phyloP scores from a whole-genome alignment of 1,140 invertebrate species.

The Lineus longissimus region DNA sequence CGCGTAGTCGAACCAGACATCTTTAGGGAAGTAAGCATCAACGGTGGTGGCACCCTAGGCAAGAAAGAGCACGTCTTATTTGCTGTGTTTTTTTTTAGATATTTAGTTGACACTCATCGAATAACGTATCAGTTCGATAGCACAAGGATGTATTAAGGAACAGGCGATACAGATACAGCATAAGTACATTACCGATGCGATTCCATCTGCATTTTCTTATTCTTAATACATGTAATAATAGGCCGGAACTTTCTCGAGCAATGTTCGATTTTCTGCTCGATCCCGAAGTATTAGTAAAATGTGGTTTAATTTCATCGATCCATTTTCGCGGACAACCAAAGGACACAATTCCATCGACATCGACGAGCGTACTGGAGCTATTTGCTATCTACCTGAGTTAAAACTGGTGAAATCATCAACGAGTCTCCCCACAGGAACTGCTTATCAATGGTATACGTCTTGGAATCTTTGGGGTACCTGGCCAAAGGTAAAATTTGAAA shows the following conservation, averaged over 20 bases:
- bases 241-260: neutral
- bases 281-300: too few species aligned
- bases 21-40: slow-evolving; percentile 66
- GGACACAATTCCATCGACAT: too few species aligned
- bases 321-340: too few species aligned
- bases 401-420: slow-evolving; percentile 72
- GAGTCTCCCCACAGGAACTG: slow-evolving; percentile 77
- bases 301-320: too few species aligned
- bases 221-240: neutral
- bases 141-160: slow-evolving; percentile 16
- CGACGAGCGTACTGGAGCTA: neutral
- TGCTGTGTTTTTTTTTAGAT: neutral
- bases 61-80: slow-evolving; percentile 1
- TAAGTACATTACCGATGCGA: too few species aligned
- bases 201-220: too few species aligned
- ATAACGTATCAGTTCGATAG: neutral
- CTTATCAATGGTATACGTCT: slow-evolving; percentile 69
- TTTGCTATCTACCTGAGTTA: slow-evolving; percentile 28
- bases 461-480: slow-evolving; percentile 59
- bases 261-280: too few species aligned
- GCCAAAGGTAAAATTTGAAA: neutral
- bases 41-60: slow-evolving; percentile 46
- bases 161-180: slow-evolving; percentile 19
- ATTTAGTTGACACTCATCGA: neutral
- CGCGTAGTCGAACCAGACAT: slow-evolving; percentile 71